Evolutionary conservation across 2,113 vertebrate species (phyloP), one percentile per base, ranked within the genome.

Genomic region (Hyaena hyaena): DNA sequence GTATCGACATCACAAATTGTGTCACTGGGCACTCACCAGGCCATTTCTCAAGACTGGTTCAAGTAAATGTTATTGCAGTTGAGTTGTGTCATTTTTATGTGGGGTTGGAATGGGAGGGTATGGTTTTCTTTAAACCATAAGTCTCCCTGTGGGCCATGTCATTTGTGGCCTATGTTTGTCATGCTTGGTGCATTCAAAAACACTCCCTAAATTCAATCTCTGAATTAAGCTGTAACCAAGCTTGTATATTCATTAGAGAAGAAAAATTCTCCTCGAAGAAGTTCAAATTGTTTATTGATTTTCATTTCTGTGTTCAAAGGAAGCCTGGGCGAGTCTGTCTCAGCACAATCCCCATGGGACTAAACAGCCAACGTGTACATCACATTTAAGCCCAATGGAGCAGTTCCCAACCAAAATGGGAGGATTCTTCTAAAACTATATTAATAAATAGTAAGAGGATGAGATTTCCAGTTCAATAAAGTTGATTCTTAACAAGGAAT

Each of bases 241-340:
- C 99, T 99, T 99, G 99, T 99, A 99, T 99, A 99, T 99, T 99
- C 99, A 99, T 99, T 99, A 99, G 99, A 99, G 99, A 98, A 99
- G 98, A 99, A 99, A 99, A 99, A 99, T 99, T 99, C 99, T 99
- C 99, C 99, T 99, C 98, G 98, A 99, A 99, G 99, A 99, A 99
- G 99, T 99, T 99, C 99, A 99, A 99, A 99, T 99, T 99, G 99
- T 99, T 99, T 99, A 99, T 99, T 99, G 99, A 99, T 99, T 99
- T 99, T 99, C 99, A 99, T 99, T 99, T 99, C 99, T 99, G 99
- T 99, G 99, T 99, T 99, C 99, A 99, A 99, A 98, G 99, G 99
- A 99, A 99, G 99, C 99, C 99, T 99, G 99, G 99, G 99, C 99
- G 99, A 99, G 99, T 99, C 99, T 99, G 99, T 99, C 99, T 99